Conservation (phyloP, 30 jellyfish, hydroid and myxozoan genomes). For the Clytia hemisphaerica region DNA sequence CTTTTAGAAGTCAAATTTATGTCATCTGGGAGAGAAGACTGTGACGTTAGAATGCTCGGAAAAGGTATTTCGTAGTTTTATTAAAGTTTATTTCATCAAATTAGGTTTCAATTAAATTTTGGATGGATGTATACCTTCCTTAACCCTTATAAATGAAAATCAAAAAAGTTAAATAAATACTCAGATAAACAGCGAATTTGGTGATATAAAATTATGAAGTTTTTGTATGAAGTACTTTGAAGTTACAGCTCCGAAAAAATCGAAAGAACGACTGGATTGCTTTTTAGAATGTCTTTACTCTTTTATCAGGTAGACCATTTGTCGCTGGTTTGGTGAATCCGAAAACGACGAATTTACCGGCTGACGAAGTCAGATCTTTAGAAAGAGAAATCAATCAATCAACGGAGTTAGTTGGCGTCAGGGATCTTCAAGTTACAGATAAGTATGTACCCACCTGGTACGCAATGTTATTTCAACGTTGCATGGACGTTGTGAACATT, state of each 20-base stretch:
- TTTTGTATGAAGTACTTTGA: too few relatives aligned
- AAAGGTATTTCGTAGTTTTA: slow-evolving; percentile 45
- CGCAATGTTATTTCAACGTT: too few relatives aligned
- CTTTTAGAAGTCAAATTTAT: slow-evolving; percentile 53
- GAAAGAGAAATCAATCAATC: slow-evolving; percentile 38
- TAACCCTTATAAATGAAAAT: too few relatives aligned
- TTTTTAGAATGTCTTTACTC: not conserved
- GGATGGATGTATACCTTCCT: too few relatives aligned
- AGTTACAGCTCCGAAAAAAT: too few relatives aligned
- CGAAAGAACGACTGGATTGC: too few relatives aligned
- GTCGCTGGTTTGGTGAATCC: slow-evolving; percentile 69
- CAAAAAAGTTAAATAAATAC: too few relatives aligned
- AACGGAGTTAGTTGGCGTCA: slow-evolving; percentile 48
- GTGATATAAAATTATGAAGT: too few relatives aligned
- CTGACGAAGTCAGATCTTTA: slow-evolving; percentile 29
- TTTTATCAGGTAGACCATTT: slow-evolving; percentile 69
- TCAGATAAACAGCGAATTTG: too few relatives aligned
- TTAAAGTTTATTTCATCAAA: too few relatives aligned
- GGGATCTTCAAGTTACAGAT: slow-evolving; percentile 29
- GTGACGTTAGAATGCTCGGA: slow-evolving; percentile 88
- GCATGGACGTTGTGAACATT: too few relatives aligned
- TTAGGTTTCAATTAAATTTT: too few relatives aligned
- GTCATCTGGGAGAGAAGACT: slow-evolving; percentile 91
- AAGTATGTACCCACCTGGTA: slow-evolving; percentile 54
- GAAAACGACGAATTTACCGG: slow-evolving; percentile 14